Evolutionary conservation across 2,888 invertebrate genomes (phyloP), one percentile per base, ranked within the genome.

Genomic region (Ochropleura leucogaster): DNA sequence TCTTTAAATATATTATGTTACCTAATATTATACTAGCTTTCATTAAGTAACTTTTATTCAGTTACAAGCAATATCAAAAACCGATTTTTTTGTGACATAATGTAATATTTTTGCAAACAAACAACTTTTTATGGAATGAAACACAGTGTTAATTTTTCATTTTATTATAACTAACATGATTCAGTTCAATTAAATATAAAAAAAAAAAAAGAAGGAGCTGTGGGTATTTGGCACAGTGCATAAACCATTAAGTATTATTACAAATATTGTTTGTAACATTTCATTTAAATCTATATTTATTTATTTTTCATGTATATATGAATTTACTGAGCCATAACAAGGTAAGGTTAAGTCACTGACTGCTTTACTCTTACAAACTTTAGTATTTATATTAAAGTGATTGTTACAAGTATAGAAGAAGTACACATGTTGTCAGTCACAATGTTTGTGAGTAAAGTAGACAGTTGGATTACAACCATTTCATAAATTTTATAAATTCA

Each of bases 191-290:
- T 73, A 79, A 76, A 77, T 71, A 77, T 76, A 76, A 80, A 84
- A 83, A 84, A 82, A 84, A 82, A 72, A 63, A 80, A 80, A 83
- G 55, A 85, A 78, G 75, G 81, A 86, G 80, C 76, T 86, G 79
- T 81, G 83, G 83, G 82, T 88, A 89, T 92, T 92, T 92, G 92
- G 92, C 92, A 92, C 92, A 89, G 85, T 89, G 85, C 79, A 81
- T 87, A 82, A 85, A 85, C 77, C 74, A 80, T 86, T 80, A 82
- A 53, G 46, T 78, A 79, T 77, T 78, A 78, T 79, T 80, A 76
- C 75, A 84, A 80, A 85, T 79, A 79, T 80, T 79, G 65, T 72
- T 79, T 79, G 74, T 65, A 87, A 84, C 79, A 79, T 83, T 80
- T 77, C 49, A 70, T 74, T 77, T 74, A 76, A 60, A 20, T 78